Base-by-base conservation (phyloP, 2,888 invertebrate genomes). In the Nomada lathburiana region DNA sequence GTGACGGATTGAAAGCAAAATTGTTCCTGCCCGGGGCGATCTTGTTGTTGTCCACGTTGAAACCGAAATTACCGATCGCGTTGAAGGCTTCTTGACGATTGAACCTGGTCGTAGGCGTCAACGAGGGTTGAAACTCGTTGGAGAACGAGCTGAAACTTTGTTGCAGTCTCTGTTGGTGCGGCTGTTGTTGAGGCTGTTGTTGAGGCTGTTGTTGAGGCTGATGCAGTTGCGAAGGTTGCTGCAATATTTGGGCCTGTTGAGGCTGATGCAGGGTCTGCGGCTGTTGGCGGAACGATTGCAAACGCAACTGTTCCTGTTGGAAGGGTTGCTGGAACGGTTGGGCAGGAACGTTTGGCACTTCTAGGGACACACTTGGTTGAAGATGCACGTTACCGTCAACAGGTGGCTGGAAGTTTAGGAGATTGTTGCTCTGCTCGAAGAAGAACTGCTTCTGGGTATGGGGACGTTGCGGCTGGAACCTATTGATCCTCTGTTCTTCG, bases 11-110 rank as follows among this genome's bases (percentile, higher is more conserved):
- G 50, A 91, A 90, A 0, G 78, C 76, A 52, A 91, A 91, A 26
- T 89, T 86, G 68, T 86, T 92, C 60, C 90, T 88, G 13, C 70
- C 74, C 4, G 86, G 82, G 0, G 77, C 42, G 0, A 76, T 7
- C 11, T 47, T 47, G 47, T 89, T 88, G 42, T 89, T 89, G 83
- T 94, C 92, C 85, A 92, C 93, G 88, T 96, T 96, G 70, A 95
- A 90, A 7, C 96, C 96, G 80, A 96, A 95, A 90, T 97, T 97
- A 3, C 96, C 96, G 2, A 94, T 90, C 0, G 92, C 89, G 36
- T 89, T 90, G 57, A 93, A 91, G 0, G 93, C 93, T 68, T 94
- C 94, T 59, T 94, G 94, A 1, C 94, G 86, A 72, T 94, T 92
- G 73, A 94, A 94, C 76, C 94, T 89, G 0, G 91, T 83, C 0